Conservation (phyloP, 2,113 vertebrate genomes). For the Aviceda subcristata region DNA sequence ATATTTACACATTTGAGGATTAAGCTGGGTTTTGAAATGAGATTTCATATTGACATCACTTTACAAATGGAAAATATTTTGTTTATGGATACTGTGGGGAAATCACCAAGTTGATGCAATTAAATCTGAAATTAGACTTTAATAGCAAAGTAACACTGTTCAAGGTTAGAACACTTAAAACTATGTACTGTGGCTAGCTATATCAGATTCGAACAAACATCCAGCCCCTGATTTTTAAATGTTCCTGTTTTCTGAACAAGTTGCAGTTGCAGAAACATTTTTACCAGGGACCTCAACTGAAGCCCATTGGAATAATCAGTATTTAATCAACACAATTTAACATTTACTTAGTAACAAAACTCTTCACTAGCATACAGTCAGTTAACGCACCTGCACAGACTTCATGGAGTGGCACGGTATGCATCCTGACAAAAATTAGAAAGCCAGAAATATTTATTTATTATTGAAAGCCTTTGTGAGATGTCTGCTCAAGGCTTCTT, state of each 20-base stretch:
- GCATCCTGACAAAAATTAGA: not conserved
- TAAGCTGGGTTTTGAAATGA: not conserved
- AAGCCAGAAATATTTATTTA: not conserved
- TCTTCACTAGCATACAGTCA: not conserved
- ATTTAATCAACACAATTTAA: not conserved
- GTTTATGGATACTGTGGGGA: not conserved
- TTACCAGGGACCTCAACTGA: not conserved
- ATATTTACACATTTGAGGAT: not conserved
- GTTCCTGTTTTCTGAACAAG: not conserved
- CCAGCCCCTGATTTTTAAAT: not conserved
- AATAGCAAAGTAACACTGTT: not conserved
- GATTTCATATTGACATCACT: not conserved
- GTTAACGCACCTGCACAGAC: not conserved
- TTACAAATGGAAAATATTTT: not conserved
- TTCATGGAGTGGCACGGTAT: not conserved
- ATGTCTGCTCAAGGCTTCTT: not conserved
- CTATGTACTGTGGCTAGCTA: not conserved
- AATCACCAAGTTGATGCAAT: not conserved
- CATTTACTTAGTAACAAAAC: not conserved
- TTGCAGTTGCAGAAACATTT: not conserved
- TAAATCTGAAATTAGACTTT: not conserved
- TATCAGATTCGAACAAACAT: not conserved
- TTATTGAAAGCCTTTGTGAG: not conserved
- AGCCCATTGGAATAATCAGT: not conserved
- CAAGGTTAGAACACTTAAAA: not conserved